Evolutionary conservation across 2,797 vertebrate species (phyloP).

Genomic region (Capromys pilorides): DNA sequence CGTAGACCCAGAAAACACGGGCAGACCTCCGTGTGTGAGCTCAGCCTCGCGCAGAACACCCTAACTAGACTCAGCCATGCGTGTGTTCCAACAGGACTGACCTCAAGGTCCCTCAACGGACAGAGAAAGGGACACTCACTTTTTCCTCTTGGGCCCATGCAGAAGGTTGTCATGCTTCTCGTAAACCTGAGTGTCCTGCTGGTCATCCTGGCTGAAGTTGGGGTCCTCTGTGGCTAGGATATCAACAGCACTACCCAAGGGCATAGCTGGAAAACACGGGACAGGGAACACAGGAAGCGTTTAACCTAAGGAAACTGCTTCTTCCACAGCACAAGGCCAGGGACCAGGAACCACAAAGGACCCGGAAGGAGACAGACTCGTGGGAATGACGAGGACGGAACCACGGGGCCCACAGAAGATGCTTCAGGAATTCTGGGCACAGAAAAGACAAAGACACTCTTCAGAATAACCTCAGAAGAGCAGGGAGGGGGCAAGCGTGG

Average conservation of each 20-base stretch:
- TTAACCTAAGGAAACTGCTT: neutral
- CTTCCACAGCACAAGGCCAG: neutral
- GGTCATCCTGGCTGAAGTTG: slow-evolving; percentile 87
- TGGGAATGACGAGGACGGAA: neutral
- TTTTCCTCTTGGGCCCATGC: slow-evolving; percentile 91
- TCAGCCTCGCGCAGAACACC: neutral
- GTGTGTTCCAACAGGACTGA: neutral
- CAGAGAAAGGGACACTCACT: slow-evolving; percentile 83
- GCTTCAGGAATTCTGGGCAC: neutral
- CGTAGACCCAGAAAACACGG: neutral
- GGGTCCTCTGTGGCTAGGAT: slow-evolving; percentile 95
- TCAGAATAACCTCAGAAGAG: neutral
- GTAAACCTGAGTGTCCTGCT: slow-evolving; percentile 94
- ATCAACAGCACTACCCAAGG: slow-evolving; percentile 93
- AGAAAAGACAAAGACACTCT: neutral
- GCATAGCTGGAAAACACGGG: slow-evolving; percentile 87
- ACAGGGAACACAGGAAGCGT: neutral
- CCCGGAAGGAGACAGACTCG: neutral
- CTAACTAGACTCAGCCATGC: neutral
- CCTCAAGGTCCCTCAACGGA: neutral
- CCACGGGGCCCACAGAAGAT: neutral
- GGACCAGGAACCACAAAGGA: neutral
- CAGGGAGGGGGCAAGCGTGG: neutral
- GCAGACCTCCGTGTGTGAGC: neutral
- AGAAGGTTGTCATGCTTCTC: slow-evolving; percentile 97